A percentile compares a stretch with the other conserved stretches of the same genome.
phyloP scores from a whole-genome alignment of 2,113 vertebrate genomes.

The human (Homo sapiens) region GRCh38 chr4:133013001-133013500 shows the following conservation, averaged over 20 bases:
- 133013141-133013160: background rate
- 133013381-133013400: too few species aligned
- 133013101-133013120: background rate
- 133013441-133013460: too few species aligned
- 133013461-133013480: too few species aligned
- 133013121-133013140: background rate
- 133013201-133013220: background rate
- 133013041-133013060: background rate
- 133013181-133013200: background rate
- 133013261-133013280: background rate
- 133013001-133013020: background rate
- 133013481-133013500: too few species aligned
- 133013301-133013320: background rate
- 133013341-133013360: background rate
- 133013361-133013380: background rate
- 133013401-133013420: too few species aligned
- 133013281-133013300: background rate
- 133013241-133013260: background rate
- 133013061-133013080: background rate
- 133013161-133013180: background rate
- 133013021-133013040: background rate
- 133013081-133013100: background rate
- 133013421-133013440: too few species aligned
- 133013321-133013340: background rate
- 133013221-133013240: background rate